Evolutionary conservation across 2,113 vertebrate species (phyloP).

Genomic region (Misgurnus mizolepis): DNA sequence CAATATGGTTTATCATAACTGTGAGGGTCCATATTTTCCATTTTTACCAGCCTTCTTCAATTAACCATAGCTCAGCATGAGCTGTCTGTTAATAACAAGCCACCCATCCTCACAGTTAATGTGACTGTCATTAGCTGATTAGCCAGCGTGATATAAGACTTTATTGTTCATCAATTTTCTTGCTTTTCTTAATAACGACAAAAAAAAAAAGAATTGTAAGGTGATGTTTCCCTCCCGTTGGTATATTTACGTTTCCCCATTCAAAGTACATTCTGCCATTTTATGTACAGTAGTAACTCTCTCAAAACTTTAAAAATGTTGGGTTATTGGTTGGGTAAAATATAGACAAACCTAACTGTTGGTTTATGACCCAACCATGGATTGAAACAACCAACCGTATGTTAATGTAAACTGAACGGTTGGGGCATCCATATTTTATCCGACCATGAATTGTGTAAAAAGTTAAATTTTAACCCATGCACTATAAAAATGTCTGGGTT

Average conservation of each 20-base stretch:
- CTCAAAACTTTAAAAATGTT: too few relatives aligned
- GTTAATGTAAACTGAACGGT: too few relatives aligned
- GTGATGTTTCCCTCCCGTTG: not conserved
- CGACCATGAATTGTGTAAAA: too few relatives aligned
- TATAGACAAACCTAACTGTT: too few relatives aligned
- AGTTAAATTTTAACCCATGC: too few relatives aligned
- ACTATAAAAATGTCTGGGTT: too few relatives aligned
- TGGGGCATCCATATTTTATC: too few relatives aligned
- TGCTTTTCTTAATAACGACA: not conserved
- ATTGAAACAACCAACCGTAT: too few relatives aligned
- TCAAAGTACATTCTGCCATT: not conserved
- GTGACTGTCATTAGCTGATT: slow-evolving; percentile 28
- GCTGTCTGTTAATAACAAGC: slow-evolving; percentile 36
- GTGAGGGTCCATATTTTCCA: not conserved
- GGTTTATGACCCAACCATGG: too few relatives aligned
- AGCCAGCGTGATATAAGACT: slow-evolving; percentile 17
- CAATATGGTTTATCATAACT: slow-evolving; percentile 45
- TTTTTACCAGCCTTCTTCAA: slow-evolving; percentile 33
- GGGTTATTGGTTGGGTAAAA: too few relatives aligned
- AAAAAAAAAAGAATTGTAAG: not conserved
- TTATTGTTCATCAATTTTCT: slow-evolving; percentile 22
- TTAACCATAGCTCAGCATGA: slow-evolving; percentile 33
- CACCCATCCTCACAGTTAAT: slow-evolving; percentile 35
- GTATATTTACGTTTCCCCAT: not conserved
- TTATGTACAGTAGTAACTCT: too few relatives aligned